Evolutionary conservation across 1,140 invertebrate genomes (phyloP).

Genomic region (Ceratina australensis): DNA sequence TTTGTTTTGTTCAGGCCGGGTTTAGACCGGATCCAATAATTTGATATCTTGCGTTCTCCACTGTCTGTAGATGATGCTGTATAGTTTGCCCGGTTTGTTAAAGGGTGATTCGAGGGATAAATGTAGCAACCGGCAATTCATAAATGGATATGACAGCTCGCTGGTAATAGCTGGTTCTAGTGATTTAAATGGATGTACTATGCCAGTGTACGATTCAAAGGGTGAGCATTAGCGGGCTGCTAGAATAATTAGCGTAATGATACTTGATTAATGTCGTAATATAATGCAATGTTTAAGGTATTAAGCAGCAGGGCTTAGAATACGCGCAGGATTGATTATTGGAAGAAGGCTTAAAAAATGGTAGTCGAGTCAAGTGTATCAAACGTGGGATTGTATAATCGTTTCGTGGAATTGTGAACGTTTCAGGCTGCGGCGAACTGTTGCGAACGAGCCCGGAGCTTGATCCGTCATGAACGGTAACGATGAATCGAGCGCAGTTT

Average conservation of each 20-base stretch:
- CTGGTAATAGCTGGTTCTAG: neutral
- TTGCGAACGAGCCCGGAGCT: too few species aligned
- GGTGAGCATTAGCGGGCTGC: neutral
- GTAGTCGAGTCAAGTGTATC: too few species aligned
- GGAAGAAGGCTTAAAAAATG: too few species aligned
- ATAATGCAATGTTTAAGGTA: too few species aligned
- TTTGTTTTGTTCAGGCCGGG: constrained; percentile 26
- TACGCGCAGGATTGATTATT: too few species aligned
- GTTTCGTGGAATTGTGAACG: too few species aligned
- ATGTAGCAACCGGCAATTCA: neutral
- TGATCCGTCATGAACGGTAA: too few species aligned
- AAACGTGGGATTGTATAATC: too few species aligned
- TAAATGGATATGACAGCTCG: neutral
- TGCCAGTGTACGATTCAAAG: neutral
- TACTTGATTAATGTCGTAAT: neutral
- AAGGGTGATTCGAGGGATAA: neutral
- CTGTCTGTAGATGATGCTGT: constrained; percentile 11
- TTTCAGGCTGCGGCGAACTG: too few species aligned
- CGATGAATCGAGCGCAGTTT: neutral
- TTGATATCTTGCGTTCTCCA: constrained; percentile 2
- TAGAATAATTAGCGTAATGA: neutral
- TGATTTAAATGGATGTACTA: neutral
- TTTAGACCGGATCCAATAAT: constrained; percentile 27
- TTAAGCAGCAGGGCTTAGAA: too few species aligned
- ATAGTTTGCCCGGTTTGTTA: neutral